Percentiles rank a stretch among this genome's conserved stretches.
Evolutionary conservation across 2,113 vertebrate genomes (phyloP).

Genomic region (Paramormyrops kingsleyae): DNA sequence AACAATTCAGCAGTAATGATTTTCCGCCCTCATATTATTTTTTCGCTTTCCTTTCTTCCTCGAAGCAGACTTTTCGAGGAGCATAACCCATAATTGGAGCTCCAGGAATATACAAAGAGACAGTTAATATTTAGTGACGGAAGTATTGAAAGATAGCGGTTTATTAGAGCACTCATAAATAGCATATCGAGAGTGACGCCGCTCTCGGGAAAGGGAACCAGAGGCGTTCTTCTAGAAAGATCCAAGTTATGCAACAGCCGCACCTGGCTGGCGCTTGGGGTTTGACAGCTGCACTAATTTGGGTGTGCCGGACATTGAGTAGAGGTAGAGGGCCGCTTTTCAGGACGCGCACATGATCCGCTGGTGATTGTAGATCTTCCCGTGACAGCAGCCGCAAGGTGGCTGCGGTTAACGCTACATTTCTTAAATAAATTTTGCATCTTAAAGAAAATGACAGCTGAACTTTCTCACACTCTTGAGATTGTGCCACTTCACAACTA

Average conservation of each 20-base stretch:
- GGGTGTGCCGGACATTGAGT: background rate
- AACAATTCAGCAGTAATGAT: background rate
- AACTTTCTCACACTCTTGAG: background rate
- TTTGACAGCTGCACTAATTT: conserved; percentile 55
- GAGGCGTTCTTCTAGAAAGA: conserved; percentile 44
- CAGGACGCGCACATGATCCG: background rate
- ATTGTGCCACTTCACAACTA: background rate
- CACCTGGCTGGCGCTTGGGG: conserved; percentile 46
- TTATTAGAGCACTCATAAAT: conserved; percentile 15
- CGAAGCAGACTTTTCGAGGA: background rate
- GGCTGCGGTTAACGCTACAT: background rate
- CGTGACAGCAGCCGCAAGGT: background rate
- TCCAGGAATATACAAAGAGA: conserved; percentile 11
- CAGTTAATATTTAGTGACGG: background rate
- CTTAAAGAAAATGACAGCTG: background rate
- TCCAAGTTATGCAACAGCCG: conserved; percentile 48
- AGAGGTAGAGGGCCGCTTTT: background rate
- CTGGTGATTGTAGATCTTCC: too few species aligned
- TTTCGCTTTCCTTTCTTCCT: background rate
- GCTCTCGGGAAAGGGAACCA: conserved; percentile 40
- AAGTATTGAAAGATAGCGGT: conserved; percentile 10
- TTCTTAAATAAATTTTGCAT: background rate
- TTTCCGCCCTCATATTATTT: background rate
- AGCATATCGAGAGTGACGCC: background rate
- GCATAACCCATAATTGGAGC: background rate